Evolutionary conservation across 1,140 invertebrate genomes (phyloP).

Genomic region (Nomia melanderi): DNA sequence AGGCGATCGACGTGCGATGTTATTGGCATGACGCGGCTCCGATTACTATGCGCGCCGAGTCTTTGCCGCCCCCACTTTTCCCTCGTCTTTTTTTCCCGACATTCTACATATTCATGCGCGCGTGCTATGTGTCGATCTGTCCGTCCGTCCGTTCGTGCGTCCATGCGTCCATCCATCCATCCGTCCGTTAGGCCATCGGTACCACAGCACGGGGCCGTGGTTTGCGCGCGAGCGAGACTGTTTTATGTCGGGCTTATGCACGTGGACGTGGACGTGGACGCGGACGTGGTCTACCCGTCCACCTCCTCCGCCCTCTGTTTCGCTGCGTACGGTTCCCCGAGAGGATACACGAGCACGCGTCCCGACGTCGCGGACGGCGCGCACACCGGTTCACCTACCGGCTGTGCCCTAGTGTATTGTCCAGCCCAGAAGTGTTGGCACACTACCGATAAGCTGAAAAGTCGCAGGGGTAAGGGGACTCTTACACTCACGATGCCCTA

Average conservation of each 20-base stretch:
- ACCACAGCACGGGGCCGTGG: slow-evolving; percentile 41
- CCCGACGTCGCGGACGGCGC: slow-evolving; percentile 18
- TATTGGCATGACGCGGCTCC: slow-evolving; percentile 76
- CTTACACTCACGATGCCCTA: too few species aligned
- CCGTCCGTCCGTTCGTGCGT: slow-evolving; percentile 46
- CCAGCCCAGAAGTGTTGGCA: too few species aligned
- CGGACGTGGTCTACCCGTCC: neutral
- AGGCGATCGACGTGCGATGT: slow-evolving; percentile 72
- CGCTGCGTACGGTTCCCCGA: neutral
- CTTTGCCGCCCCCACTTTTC: slow-evolving; percentile 67
- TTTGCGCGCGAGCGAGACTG: slow-evolving; percentile 51
- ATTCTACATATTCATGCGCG: slow-evolving; percentile 78
- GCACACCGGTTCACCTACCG: slow-evolving; percentile 26
- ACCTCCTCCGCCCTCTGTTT: neutral
- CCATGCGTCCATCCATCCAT: slow-evolving; percentile 42
- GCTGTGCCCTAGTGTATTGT: neutral
- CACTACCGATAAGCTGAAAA: too few species aligned
- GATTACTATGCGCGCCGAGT: slow-evolving; percentile 73
- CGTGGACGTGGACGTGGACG: slow-evolving; percentile 8
- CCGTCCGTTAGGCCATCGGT: slow-evolving; percentile 30
- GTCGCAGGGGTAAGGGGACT: too few species aligned
- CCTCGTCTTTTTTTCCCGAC: slow-evolving; percentile 67
- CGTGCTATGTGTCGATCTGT: slow-evolving; percentile 73
- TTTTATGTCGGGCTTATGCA: slow-evolving; percentile 50
- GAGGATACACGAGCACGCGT: slow-evolving; percentile 44